Conservation (phyloP, 2,888 invertebrate species). For the Rhyacophila evoluta region DNA sequence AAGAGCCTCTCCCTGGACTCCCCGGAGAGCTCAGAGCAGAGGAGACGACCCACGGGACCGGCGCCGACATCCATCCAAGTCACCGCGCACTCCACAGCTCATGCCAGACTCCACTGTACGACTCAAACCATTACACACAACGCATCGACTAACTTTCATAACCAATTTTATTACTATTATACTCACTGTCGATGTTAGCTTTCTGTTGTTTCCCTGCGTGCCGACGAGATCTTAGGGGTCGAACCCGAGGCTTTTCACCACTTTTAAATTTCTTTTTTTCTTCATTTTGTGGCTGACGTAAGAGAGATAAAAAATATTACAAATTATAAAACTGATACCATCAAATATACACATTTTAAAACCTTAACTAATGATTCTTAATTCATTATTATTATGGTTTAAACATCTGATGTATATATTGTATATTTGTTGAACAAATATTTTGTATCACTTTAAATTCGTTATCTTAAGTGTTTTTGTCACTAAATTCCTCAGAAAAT, state of each 20-base stretch:
- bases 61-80: conserved; percentile 59
- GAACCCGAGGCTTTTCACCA: background rate
- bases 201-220: conserved; percentile 21
- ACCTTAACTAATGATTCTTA: no score
- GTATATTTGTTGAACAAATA: no score
- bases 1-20: conserved; percentile 97
- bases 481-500: no score
- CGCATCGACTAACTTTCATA: background rate
- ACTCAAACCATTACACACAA: background rate
- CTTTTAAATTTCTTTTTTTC: background rate
- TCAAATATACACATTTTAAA: no score
- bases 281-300: conserved; percentile 1
- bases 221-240: conserved; percentile 11
- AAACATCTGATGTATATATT: no score
- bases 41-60: conserved; percentile 72
- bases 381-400: no score
- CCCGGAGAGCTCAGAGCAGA: conserved; percentile 88
- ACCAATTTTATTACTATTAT: background rate
- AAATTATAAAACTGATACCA: no score
- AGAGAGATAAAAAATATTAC: background rate
- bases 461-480: no score
- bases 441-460: no score
- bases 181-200: conserved; percentile 22
- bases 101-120: conserved; percentile 50
- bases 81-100: conserved; percentile 58